phyloP scores from a whole-genome alignment of 2,888 invertebrate genomes.

The Diarsia rubi region DNA sequence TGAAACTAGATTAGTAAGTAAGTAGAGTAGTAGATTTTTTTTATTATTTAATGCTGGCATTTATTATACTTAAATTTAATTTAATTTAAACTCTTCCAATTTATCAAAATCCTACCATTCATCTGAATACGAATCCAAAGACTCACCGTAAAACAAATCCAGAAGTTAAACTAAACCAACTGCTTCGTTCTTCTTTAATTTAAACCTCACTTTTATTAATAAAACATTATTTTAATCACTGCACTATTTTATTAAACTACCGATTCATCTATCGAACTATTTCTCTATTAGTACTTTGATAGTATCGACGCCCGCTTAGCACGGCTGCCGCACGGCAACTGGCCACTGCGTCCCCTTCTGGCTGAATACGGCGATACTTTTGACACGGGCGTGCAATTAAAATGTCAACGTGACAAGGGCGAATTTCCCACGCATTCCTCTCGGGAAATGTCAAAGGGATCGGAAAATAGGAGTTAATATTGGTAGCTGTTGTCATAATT shows the following conservation, averaged over 20 bases:
- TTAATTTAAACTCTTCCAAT: neutral
- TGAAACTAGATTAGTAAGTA: no score
- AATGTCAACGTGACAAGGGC: slow-evolving; percentile 68
- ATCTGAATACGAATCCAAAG: neutral
- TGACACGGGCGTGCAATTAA: slow-evolving; percentile 63
- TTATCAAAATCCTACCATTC: neutral
- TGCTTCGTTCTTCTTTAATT: neutral
- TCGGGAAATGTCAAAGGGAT: slow-evolving; percentile 51
- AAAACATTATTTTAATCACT: slow-evolving; percentile 51
- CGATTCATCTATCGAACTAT: slow-evolving; percentile 40
- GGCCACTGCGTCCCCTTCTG: slow-evolving; percentile 32
- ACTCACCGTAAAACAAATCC: slow-evolving; percentile 42
- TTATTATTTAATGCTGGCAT: neutral
- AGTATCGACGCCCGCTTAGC: slow-evolving; percentile 29
- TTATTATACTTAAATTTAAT: neutral
- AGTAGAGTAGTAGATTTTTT: neutral
- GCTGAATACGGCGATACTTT: slow-evolving; percentile 66
- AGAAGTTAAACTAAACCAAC: slow-evolving; percentile 4
- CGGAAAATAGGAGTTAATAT: slow-evolving; percentile 31
- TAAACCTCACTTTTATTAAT: slow-evolving; percentile 34
- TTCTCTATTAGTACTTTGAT: slow-evolving; percentile 7
- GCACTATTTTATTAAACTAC: slow-evolving; percentile 28
- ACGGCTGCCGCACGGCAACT: slow-evolving; percentile 44
- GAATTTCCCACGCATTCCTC: slow-evolving; percentile 60
- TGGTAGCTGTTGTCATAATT: neutral